Evolutionary conservation across 35 echinoderm and acorn worm genomes (phyloP).

Genomic region (Apostichopus japonicus): DNA sequence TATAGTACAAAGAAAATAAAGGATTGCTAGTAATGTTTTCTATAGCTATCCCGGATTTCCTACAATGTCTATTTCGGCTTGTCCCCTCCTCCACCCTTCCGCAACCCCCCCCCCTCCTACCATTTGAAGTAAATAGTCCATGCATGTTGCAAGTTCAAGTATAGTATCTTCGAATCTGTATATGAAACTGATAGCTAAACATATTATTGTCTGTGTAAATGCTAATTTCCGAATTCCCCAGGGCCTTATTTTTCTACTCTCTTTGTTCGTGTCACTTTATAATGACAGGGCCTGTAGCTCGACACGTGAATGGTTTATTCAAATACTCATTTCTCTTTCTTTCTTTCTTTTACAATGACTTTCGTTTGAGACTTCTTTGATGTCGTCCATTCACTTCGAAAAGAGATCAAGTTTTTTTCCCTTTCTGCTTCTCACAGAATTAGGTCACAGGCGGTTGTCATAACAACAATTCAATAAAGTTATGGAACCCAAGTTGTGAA

Average conservation of each 20-base stretch:
- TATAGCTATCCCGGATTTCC: no score
- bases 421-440: not conserved
- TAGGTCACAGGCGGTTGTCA: not conserved
- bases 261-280: not conserved
- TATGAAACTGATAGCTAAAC: conserved; percentile 24
- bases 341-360: no score
- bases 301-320: not conserved
- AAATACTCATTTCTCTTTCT: not conserved
- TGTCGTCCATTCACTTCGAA: no score
- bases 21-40: no score
- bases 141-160: no score
- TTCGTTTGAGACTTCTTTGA: no score
- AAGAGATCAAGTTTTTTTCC: not conserved
- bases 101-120: no score
- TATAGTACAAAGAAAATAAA: no score
- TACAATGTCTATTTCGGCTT: no score
- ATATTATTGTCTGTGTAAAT: not conserved
- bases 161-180: not conserved
- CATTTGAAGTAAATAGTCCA: no score
- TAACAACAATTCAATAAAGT: not conserved
- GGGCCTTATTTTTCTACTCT: not conserved
- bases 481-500: no score
- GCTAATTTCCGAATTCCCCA: conserved; percentile 24
- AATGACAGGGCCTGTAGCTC: not conserved
- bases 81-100: no score